Percentiles rank a stretch among this genome's conserved stretches.
Conservation (phyloP, 1,140 invertebrate species). For the Spodoptera frugiperda region DNA sequence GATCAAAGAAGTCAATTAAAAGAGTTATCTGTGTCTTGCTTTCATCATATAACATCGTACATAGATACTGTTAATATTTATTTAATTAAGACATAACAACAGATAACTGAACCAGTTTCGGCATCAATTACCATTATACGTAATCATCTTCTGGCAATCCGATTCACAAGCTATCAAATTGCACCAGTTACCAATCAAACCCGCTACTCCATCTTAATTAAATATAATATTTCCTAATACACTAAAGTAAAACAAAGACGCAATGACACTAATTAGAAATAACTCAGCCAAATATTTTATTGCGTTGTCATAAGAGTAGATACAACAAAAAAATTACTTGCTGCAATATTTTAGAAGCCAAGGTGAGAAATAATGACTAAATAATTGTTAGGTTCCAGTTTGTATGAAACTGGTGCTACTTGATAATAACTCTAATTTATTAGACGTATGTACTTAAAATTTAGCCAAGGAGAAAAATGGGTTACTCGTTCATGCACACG, state of each 20-base stretch:
- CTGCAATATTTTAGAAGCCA: constrained; percentile 21
- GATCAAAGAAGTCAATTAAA: too few relatives aligned
- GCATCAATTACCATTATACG: too few relatives aligned
- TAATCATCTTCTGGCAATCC: too few relatives aligned
- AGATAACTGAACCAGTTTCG: too few relatives aligned
- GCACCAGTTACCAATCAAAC: too few relatives aligned
- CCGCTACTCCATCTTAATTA: too few relatives aligned
- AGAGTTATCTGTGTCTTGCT: too few relatives aligned
- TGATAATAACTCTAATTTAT: constrained; percentile 23
- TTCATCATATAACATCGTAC: too few relatives aligned
- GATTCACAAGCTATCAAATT: too few relatives aligned
- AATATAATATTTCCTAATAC: neutral
- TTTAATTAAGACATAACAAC: too few relatives aligned
- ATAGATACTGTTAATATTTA: too few relatives aligned
- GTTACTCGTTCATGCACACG: too few relatives aligned
- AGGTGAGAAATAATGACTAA: constrained; percentile 33
- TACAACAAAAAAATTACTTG: constrained; percentile 19
- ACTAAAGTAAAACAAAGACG: constrained; percentile 22
- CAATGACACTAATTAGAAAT: constrained; percentile 11
- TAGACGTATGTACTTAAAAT: neutral
- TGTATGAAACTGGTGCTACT: neutral
- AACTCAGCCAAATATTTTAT: constrained; percentile 9
- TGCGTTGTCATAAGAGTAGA: constrained; percentile 1
- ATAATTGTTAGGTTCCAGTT: constrained; percentile 15
- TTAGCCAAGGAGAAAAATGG: neutral